Conservation (phyloP, 2,888 invertebrate genomes). For the Cybosia mesomella region DNA sequence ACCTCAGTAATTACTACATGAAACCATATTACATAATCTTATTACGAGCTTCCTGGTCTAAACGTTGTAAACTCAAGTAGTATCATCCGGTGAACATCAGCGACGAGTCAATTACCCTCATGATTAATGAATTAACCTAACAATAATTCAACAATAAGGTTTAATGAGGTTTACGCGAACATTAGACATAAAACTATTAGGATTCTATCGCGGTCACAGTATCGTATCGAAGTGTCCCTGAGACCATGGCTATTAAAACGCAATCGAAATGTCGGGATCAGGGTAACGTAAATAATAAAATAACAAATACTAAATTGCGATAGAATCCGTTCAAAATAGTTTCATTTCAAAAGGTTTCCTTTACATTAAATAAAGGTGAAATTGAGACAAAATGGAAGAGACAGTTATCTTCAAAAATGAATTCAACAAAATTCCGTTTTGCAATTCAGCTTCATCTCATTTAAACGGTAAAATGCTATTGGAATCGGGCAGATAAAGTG, state of each 20-base stretch:
- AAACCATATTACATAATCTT: slow-evolving; percentile 12
- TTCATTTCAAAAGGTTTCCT: not conserved
- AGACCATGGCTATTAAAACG: not conserved
- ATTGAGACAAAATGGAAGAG: not conserved
- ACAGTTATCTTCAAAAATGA: slow-evolving; percentile 33
- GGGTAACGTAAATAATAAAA: not conserved
- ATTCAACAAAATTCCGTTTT: slow-evolving; percentile 42
- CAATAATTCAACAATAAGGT: not conserved
- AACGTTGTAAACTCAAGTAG: slow-evolving; percentile 21
- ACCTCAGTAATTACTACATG: not conserved
- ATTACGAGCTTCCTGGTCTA: slow-evolving; percentile 25
- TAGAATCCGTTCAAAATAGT: not conserved
- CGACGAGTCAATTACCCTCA: slow-evolving; percentile 17
- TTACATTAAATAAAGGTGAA: not conserved
- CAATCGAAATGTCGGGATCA: not conserved
- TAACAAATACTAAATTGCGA: not conserved
- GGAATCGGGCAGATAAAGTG: slow-evolving; percentile 39
- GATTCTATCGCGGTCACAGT: not conserved
- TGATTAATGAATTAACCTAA: not conserved
- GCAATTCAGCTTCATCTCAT: slow-evolving; percentile 39
- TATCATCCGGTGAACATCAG: slow-evolving; percentile 32
- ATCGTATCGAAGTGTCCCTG: not conserved
- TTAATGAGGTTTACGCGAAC: not conserved
- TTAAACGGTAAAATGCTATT: slow-evolving; percentile 44
- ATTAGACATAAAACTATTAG: not conserved